These are phyloP conservation scores for Hippocampus mohnikei DNA, from an alignment of 2,113 vertebrate genomes.

Conservation along the genomic window DNA sequence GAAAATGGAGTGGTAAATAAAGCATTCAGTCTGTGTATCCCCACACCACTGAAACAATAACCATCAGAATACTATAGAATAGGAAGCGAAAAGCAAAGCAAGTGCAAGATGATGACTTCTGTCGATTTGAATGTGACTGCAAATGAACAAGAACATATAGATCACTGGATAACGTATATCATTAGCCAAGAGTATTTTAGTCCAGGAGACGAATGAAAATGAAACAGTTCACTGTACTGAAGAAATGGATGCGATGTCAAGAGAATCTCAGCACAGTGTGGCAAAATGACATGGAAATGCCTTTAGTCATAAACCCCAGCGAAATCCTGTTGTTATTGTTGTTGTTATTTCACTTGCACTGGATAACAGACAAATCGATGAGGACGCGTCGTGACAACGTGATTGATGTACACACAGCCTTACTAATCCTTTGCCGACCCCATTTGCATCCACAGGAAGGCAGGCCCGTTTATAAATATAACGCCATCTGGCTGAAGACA, in stretches of 20 bases:
- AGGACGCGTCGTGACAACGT: not conserved
- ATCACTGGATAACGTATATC: not conserved
- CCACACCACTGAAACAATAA: conserved; percentile 20
- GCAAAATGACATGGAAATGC: not conserved
- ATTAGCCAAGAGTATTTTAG: conserved; percentile 7
- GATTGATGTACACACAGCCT: not conserved
- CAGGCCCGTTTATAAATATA: not conserved
- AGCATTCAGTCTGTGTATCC: conserved; percentile 22
- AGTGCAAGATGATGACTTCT: conserved; percentile 4
- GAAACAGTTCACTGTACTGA: not conserved
- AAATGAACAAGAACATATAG: not conserved
- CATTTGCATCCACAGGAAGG: not conserved
- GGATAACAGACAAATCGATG: not conserved
- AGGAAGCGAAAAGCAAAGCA: not conserved
- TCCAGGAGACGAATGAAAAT: conserved; percentile 12
- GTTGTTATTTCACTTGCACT: not conserved
- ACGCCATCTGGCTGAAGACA: not conserved
- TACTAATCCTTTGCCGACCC: not conserved
- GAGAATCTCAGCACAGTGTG: not conserved
- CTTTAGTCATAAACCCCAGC: not conserved
- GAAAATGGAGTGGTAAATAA: conserved; percentile 32
- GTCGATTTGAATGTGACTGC: not conserved
- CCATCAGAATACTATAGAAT: conserved; percentile 6
- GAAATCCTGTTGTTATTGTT: not conserved
- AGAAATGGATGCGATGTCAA: conserved; percentile 7